phyloP scores from a whole-genome alignment of 2,888 invertebrate genomes.

The Polydrusus pterygomalis region DNA sequence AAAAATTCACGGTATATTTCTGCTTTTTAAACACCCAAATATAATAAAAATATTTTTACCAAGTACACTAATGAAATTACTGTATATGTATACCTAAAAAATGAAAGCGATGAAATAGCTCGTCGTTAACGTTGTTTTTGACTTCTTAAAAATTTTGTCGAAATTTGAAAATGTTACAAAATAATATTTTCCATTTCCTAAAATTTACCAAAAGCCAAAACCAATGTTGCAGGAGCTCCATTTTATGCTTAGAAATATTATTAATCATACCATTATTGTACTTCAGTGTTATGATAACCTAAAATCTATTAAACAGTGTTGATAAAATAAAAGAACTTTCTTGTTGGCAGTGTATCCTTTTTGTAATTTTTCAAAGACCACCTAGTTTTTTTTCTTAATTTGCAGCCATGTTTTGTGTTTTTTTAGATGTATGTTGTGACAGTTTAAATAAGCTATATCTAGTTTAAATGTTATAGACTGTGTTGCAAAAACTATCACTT shows the following conservation, averaged over 20 bases:
- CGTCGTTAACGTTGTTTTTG: too few species aligned
- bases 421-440: slow-evolving; percentile 53
- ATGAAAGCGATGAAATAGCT: too few species aligned
- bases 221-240: too few species aligned
- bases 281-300: slow-evolving; percentile 1
- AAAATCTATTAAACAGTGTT: slow-evolving; percentile 67
- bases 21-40: slow-evolving; percentile 28
- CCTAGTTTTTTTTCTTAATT: slow-evolving; percentile 51
- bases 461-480: slow-evolving; percentile 52
- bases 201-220: background rate
- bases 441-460: slow-evolving; percentile 47
- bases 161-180: background rate
- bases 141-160: too few species aligned
- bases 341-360: slow-evolving; percentile 65
- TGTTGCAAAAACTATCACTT: slow-evolving; percentile 44
- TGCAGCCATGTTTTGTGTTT: slow-evolving; percentile 55
- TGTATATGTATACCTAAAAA: background rate
- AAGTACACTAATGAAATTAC: slow-evolving; percentile 32
- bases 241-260: too few species aligned
- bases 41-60: too few species aligned
- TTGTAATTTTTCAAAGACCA: slow-evolving; percentile 46
- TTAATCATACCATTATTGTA: slow-evolving; percentile 25
- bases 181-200: too few species aligned
- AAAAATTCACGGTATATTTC: slow-evolving; percentile 17
- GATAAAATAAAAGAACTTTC: slow-evolving; percentile 68